Conservation (phyloP, 2,113 vertebrate genomes). For the Onychorhynchus coronatus region DNA sequence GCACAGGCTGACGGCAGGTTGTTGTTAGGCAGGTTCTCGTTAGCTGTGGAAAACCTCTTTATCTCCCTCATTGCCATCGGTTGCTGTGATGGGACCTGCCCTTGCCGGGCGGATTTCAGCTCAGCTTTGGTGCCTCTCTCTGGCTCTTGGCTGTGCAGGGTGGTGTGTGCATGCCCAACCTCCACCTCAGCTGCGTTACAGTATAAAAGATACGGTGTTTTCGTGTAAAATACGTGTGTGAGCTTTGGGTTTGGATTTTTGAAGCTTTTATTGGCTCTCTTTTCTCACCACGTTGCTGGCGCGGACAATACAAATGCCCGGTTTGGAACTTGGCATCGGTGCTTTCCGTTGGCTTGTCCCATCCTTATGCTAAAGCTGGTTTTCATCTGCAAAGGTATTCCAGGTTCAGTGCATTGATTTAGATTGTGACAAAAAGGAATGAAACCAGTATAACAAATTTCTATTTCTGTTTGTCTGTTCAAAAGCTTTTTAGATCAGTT, state of each 20-base stretch:
- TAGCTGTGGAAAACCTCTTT: neutral
- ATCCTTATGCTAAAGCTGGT: neutral
- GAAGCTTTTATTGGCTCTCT: neutral
- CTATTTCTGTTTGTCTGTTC: neutral
- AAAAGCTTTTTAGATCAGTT: neutral
- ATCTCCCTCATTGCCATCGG: fast-evolving
- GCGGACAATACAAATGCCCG: neutral
- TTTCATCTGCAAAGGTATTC: neutral
- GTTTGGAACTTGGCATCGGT: neutral
- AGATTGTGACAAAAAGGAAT: neutral
- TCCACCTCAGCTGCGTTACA: neutral
- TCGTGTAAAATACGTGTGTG: fast-evolving
- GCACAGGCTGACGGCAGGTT: neutral
- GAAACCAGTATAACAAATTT: neutral
- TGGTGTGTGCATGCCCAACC: fast-evolving
- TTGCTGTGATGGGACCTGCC: neutral
- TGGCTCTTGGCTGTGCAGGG: neutral
- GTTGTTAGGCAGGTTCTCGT: neutral
- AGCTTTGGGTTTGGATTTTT: neutral
- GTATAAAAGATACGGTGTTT: neutral
- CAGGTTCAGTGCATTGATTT: neutral
- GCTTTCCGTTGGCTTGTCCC: neutral
- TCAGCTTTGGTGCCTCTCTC: neutral
- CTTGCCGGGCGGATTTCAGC: fast-evolving
- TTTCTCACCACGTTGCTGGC: neutral